Evolutionary conservation across 2,797 vertebrate species (phyloP).

Genomic region (Lagocephalus sceleratus): DNA sequence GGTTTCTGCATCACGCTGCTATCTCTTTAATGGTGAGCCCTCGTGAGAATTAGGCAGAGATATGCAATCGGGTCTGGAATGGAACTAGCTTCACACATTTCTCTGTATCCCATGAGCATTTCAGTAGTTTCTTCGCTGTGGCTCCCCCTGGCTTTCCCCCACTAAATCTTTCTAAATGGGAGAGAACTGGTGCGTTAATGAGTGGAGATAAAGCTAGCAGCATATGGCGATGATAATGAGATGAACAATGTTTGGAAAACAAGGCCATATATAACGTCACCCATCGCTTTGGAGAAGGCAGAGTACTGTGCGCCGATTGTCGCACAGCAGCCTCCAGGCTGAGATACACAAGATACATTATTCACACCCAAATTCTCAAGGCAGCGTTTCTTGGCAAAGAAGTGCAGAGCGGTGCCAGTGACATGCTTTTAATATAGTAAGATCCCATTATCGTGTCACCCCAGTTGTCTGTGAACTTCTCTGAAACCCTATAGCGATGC

Average conservation of each 20-base stretch:
- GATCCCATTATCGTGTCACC: constrained; percentile 11
- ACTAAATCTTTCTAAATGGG: constrained; percentile 49
- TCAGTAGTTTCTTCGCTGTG: constrained; percentile 3
- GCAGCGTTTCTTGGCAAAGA: constrained; percentile 35
- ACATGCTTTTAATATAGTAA: constrained; percentile 26
- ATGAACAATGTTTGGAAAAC: constrained; percentile 70
- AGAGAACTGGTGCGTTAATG: constrained; percentile 56
- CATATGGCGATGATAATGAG: constrained; percentile 76
- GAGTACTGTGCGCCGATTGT: constrained; percentile 16
- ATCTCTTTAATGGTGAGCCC: constrained; percentile 58
- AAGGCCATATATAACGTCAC: constrained; percentile 54
- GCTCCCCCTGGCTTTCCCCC: constrained; percentile 20
- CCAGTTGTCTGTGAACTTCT: constrained; percentile 3
- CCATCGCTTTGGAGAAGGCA: constrained; percentile 29
- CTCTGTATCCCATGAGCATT: constrained; percentile 29
- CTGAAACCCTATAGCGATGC: neutral
- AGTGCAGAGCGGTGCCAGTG: constrained; percentile 19
- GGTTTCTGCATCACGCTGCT: constrained; percentile 23
- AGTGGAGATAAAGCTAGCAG: constrained; percentile 61
- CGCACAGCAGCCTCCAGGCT: constrained; percentile 32
- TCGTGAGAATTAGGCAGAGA: constrained; percentile 36
- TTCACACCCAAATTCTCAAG: constrained; percentile 44
- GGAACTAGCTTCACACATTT: constrained; percentile 20
- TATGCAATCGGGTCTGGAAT: constrained; percentile 22
- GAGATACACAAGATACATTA: constrained; percentile 47